Conservation (phyloP, 2,888 invertebrate genomes). For the Megalurothrips usitatus region DNA sequence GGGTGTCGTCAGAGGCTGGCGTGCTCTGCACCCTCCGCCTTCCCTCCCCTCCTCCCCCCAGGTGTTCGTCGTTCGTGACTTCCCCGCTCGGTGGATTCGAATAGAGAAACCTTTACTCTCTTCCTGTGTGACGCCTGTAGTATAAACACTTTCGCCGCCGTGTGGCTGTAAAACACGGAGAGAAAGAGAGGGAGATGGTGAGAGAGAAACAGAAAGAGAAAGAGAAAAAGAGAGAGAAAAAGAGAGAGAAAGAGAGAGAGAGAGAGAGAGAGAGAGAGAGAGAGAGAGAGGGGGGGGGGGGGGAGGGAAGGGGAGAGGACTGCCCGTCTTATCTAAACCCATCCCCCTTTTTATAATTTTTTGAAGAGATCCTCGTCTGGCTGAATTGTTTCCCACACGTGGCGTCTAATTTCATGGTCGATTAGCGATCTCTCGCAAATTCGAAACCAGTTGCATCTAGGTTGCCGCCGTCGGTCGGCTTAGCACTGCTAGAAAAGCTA, state of each 20-base stretch:
- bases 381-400: not conserved
- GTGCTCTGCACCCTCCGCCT: not conserved
- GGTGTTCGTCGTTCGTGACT: too few species aligned
- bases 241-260: not conserved
- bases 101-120: too few species aligned
- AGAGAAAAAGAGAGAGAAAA: not conserved
- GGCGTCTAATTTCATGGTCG: not conserved
- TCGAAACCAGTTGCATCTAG: slow-evolving; percentile 3
- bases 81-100: too few species aligned
- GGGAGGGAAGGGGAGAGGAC: not conserved
- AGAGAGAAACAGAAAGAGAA: too few species aligned
- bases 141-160: not conserved
- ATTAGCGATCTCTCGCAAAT: not conserved
- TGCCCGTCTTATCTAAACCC: too few species aligned
- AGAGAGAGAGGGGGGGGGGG: too few species aligned
- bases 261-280: not conserved
- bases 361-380: not conserved
- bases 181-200: not conserved
- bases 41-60: not conserved
- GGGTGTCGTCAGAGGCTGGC: too few species aligned
- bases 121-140: too few species aligned
- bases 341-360: not conserved
- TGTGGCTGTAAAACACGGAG: not conserved
- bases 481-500: too few species aligned
- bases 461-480: not conserved